Evolutionary conservation across 2,113 vertebrate species (phyloP), one percentile per base, ranked within the genome.

Genomic region (Sterrhoptilus dennistouni): DNA sequence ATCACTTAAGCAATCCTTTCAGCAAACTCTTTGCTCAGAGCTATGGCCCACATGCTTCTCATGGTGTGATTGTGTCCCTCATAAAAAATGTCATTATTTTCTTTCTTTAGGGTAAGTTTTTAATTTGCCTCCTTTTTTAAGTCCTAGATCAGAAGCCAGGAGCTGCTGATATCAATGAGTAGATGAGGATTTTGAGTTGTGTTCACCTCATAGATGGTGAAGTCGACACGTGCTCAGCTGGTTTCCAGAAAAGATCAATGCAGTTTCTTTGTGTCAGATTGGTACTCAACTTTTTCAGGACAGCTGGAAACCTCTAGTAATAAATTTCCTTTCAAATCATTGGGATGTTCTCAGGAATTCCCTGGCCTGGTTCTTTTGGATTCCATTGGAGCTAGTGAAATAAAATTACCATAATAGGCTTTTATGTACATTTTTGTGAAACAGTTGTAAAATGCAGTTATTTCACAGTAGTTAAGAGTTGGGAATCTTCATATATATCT

Each of bases 181-280:
- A 54, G 44, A 28, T 29, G 52, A 47, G 33, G 35, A 75, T 85
- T 82, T 72, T 81, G 61, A 50, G 28, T 53, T 76, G 8, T 52
- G 5, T 21, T 85, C 20, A 11, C 50, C 36, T 61, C 1, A 0
- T 31, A 22, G 27, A 36, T 63, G 33, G 21, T 76, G 40, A 81
- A 42, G 56, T 35, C 6, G 9, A 61, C 29, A 36, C 0, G 0
- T 27, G 7, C 18, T 94, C 14, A 29, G 2, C 14, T 68, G 33
- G 23, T 15, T 95, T 57, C 52, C 45, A 72, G 29, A 45, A 75
- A 17, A 29, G 35, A 90, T 36, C 13, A 47, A 11, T 42, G 53
- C 13, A 18, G 33, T 59, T 81, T 65, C 56, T 83, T 71, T 66
- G 23, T 50, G 52, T 88, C 44, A 86, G 12, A 44, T 38, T 60